Conservation (phyloP, 2,113 vertebrate species). For the Telmatochromis brachygnathus region DNA sequence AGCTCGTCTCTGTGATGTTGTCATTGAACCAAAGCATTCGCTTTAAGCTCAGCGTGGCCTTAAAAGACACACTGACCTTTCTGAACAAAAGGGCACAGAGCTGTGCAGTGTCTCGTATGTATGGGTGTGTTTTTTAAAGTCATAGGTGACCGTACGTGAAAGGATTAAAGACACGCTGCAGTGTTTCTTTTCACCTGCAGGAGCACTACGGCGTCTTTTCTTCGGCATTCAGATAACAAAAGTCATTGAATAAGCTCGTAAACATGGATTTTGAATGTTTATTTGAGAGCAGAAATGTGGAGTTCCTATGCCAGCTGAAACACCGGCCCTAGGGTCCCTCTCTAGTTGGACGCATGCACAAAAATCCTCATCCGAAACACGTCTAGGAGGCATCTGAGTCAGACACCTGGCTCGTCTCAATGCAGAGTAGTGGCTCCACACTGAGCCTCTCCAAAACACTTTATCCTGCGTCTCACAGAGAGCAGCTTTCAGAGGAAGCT, state of each 20-base stretch:
- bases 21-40: not conserved
- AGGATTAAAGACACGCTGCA: not conserved
- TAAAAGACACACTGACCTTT: accelerated
- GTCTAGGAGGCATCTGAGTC: not conserved
- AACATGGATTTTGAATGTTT: not conserved
- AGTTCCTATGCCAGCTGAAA: not conserved
- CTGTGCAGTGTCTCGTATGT: accelerated
- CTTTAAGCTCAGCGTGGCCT: not conserved
- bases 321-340: accelerated
- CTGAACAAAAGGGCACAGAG: not conserved
- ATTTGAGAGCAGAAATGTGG: not conserved
- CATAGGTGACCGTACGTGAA: not conserved
- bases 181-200: not conserved
- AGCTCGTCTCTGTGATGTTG: not conserved
- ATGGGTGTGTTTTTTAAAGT: not conserved
- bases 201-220: not conserved
- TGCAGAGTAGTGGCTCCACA: not conserved
- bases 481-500: not conserved
- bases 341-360: not conserved
- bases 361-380: not conserved
- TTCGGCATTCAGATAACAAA: not conserved
- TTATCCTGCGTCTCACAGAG: not conserved
- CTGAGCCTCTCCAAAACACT: not conserved
- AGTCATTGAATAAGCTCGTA: not conserved
- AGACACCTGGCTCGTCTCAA: not conserved